phyloP scores from a whole-genome alignment of 1,140 invertebrate genomes.

The Drosophila bocqueti region DNA sequence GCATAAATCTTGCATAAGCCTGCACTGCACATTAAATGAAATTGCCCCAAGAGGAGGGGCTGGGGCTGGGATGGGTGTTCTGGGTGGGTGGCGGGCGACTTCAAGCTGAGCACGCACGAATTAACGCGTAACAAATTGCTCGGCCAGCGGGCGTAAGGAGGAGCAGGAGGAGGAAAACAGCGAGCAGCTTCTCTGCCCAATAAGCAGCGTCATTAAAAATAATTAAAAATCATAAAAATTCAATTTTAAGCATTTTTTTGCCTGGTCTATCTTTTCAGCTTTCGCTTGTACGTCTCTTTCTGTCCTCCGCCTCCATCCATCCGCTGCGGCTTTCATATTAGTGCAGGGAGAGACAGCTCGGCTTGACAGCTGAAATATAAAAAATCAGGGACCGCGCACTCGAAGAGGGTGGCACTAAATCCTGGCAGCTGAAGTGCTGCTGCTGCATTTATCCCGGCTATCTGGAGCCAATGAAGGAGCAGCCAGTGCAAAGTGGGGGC shows the following conservation, averaged over 20 bases:
- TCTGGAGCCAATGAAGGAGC: constrained; percentile 63
- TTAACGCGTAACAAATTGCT: constrained; percentile 82
- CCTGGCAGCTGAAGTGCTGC: constrained; percentile 54
- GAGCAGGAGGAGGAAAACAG: not conserved
- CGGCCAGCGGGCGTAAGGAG: constrained; percentile 43
- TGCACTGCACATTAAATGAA: constrained; percentile 79
- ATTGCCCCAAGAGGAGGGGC: constrained; percentile 53
- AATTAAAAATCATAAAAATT: constrained; percentile 85
- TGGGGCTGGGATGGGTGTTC: not conserved
- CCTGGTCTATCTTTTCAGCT: constrained; percentile 39
- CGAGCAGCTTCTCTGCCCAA: constrained; percentile 50
- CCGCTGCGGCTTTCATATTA: constrained; percentile 43
- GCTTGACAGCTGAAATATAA: constrained; percentile 63
- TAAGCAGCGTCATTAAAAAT: constrained; percentile 84
- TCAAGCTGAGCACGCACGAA: constrained; percentile 79
- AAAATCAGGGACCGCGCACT: constrained; percentile 32
- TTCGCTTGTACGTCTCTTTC: not conserved
- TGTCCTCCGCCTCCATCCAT: not conserved
- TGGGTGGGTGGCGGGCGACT: constrained; percentile 25
- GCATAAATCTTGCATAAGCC: constrained; percentile 80
- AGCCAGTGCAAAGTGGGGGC: constrained; percentile 22
- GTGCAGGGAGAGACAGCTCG: constrained; percentile 55
- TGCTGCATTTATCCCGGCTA: constrained; percentile 59
- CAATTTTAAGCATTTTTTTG: constrained; percentile 74
- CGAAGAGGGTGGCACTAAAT: constrained; percentile 29